Conservation (phyloP, 2,888 invertebrate genomes). For the Apodemia zela region DNA sequence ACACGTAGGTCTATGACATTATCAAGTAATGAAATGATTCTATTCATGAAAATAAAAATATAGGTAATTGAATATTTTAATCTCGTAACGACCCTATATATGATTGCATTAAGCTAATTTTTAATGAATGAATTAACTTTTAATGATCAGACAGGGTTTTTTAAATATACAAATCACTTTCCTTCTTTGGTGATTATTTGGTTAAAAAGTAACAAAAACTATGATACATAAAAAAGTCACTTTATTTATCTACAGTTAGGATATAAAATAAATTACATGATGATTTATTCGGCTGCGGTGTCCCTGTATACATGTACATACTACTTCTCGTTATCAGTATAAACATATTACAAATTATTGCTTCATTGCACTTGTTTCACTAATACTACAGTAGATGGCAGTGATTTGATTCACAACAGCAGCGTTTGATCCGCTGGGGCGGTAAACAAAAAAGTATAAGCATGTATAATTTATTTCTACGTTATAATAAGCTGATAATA, state of each 20-base stretch:
- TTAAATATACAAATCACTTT: too few species aligned
- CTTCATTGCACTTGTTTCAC: constrained; percentile 34
- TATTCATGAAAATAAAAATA: too few species aligned
- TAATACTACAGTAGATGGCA: constrained; percentile 23
- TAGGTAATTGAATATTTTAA: too few species aligned
- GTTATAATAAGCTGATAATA: not conserved
- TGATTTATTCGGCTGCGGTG: constrained; percentile 58
- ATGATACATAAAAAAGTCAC: constrained; percentile 73
- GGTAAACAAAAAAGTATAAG: not conserved
- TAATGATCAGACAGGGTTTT: too few species aligned
- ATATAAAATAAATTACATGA: constrained; percentile 79
- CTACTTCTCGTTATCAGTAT: constrained; percentile 38
- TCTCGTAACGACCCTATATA: too few species aligned
- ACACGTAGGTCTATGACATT: too few species aligned
- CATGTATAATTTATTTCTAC: not conserved
- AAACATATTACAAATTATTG: constrained; percentile 38
- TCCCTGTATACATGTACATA: constrained; percentile 49
- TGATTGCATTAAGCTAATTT: too few species aligned
- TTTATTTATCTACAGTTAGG: constrained; percentile 79
- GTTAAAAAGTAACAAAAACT: constrained; percentile 23
- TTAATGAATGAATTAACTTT: too few species aligned
- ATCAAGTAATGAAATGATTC: too few species aligned
- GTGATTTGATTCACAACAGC: constrained; percentile 1
- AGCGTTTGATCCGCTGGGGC: not conserved
- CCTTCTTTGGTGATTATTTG: too few species aligned